Base-by-base conservation (phyloP, 2,797 vertebrate species). In the Sebastes diploproa region DNA sequence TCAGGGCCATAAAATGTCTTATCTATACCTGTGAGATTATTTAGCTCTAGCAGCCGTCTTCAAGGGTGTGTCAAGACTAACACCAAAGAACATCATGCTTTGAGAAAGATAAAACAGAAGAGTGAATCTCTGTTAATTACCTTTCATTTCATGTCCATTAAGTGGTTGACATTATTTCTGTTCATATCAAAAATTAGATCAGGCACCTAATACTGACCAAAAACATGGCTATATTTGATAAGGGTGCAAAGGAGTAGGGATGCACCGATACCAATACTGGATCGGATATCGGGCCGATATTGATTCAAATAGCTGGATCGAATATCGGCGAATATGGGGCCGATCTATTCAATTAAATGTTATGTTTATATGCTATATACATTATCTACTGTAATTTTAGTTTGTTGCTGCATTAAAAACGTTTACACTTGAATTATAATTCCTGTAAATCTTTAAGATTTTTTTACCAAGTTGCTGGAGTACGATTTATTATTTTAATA, bases 11-110 rank as follows among this genome's bases (percentile, higher is more conserved):
- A 59, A 72, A 60, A 75, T n/a, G 14, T 63, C 66, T 72, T 14
- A 58, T 76, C 61, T 77, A 76, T 82, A 82, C 66, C 68, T 78
- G n/a, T 38, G 46, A 78, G 76, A 83, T 67, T 7, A 75, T 81
- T 78, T 55, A 58, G 16, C 36, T 70, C 75, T 8, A 62, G 14
- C n/a, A 30, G 54, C 4, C 72, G 6, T 65, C 23, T 67, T 27
- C 5, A 62, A 54, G 56, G 36, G 7, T 22, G 22, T 76, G 25
- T 11, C 13, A 63, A 52, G 23, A 67, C 9, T 2, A 0, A 12
- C 9, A 52, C 12, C 12, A 27, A 13, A 62, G 6, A 72, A 81
- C 36, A 63, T 7, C 2, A 2, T 4, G 6, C 12, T 5, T 4
- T 50, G 16, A 14, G 16, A 52, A 74, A 70, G 59, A 32, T 20